These are phyloP conservation scores for Anguilla japonica DNA, from an alignment of 2,113 vertebrate genomes.

Conservation along the genomic window DNA sequence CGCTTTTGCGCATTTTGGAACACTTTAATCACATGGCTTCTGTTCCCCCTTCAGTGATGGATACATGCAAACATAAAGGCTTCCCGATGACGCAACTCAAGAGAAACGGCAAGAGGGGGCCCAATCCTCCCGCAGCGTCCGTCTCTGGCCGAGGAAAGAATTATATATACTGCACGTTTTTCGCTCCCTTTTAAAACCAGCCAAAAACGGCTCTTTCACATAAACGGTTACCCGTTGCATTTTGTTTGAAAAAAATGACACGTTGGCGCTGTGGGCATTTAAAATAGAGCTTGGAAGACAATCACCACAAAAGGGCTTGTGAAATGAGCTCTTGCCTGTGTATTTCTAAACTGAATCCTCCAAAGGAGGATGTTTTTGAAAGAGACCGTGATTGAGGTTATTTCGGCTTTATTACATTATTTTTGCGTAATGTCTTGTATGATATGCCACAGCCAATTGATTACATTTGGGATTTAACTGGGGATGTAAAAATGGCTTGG, in stretches of 20 bases:
- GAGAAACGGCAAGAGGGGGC: background rate
- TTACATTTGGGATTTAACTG: no score
- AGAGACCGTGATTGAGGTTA: background rate
- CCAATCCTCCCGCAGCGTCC: background rate
- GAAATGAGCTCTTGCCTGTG: background rate
- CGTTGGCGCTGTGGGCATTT: background rate
- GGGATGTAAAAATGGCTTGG: no score
- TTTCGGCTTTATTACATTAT: no score
- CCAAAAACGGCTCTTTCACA: background rate
- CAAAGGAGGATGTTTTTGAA: background rate
- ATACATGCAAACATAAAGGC: background rate
- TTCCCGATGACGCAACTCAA: background rate
- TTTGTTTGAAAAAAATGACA: background rate
- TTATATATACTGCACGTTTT: background rate
- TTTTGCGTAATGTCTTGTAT: no score
- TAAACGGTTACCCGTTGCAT: background rate
- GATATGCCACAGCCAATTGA: no score
- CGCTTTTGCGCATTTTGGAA: slow-evolving; percentile 49
- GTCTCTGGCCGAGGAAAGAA: background rate
- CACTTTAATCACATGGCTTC: slow-evolving; percentile 4
- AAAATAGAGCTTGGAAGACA: background rate
- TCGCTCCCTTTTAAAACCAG: background rate
- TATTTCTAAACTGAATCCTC: background rate
- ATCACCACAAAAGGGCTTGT: no score
- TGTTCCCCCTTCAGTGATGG: background rate